These are phyloP conservation scores for Nylanderia fulva DNA, from an alignment of 1,140 invertebrate genomes.

Conservation along the genomic window DNA sequence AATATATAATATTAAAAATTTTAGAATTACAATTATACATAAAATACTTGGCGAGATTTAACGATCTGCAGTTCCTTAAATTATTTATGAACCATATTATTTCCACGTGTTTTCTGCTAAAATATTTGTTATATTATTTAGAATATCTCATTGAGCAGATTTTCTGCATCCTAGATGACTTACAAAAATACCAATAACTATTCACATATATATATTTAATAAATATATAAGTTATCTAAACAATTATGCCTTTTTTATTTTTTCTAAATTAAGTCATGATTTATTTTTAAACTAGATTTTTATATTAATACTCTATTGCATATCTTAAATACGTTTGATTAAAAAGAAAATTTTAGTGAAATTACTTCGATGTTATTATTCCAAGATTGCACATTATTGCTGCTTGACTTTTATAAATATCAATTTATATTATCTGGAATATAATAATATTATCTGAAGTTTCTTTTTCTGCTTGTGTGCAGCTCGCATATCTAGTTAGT, in stretches of 20 bases:
- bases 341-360: background rate
- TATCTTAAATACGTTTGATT: background rate
- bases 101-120: background rate
- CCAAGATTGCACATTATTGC: background rate
- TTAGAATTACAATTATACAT: background rate
- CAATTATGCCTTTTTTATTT: background rate
- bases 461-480: background rate
- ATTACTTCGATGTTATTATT: background rate
- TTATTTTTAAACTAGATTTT: background rate
- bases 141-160: background rate
- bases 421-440: background rate
- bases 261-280: background rate
- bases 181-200: background rate
- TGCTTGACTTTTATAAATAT: background rate
- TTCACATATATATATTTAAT: background rate
- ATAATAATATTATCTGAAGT: background rate
- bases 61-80: background rate
- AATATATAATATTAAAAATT: background rate
- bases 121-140: background rate
- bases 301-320: background rate
- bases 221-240: background rate
- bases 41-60: background rate
- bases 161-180: background rate
- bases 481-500: conserved; percentile 9
- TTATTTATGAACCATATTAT: background rate